Percentiles rank a stretch among this genome's conserved stretches.
These are phyloP conservation scores for Lytechinus pictus DNA, from an alignment of 35 echinoderm and acorn worm genomes.

Conservation along the genomic window DNA sequence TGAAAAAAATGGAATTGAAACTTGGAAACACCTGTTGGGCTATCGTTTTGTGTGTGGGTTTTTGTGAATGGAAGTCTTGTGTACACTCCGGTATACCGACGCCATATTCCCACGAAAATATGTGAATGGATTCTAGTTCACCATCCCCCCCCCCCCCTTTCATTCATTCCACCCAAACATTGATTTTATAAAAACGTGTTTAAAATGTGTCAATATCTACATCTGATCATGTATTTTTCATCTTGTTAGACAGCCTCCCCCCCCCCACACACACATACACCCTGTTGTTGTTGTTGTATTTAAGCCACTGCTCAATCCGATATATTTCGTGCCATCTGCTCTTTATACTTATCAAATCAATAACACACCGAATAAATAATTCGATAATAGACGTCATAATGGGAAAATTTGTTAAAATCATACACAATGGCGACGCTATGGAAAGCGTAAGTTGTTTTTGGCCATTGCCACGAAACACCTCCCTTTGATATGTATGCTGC, in stretches of 20 bases:
- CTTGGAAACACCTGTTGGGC: background rate
- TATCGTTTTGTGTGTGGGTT: too few species aligned
- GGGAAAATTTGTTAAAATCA: background rate
- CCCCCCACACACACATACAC: background rate
- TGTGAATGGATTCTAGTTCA: background rate
- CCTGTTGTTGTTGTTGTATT: background rate
- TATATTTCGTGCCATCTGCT: background rate
- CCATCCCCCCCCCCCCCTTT: conserved; percentile 1
- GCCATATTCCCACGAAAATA: background rate
- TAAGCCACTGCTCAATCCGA: background rate
- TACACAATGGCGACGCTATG: background rate
- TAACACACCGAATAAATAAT: background rate
- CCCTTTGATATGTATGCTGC: too few species aligned
- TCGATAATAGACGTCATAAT: background rate
- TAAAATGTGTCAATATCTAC: background rate
- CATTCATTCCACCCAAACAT: too few species aligned
- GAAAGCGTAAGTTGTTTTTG: too few species aligned
- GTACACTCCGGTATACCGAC: background rate
- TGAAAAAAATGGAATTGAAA: too few species aligned
- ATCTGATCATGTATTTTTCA: background rate
- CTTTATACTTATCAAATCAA: background rate
- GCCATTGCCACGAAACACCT: too few species aligned
- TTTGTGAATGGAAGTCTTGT: background rate
- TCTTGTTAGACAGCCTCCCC: too few species aligned
- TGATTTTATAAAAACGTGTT: too few species aligned